These are phyloP conservation scores for Limnothrissa miodon DNA, from an alignment of 2,113 vertebrate species.

Conservation along the genomic window DNA sequence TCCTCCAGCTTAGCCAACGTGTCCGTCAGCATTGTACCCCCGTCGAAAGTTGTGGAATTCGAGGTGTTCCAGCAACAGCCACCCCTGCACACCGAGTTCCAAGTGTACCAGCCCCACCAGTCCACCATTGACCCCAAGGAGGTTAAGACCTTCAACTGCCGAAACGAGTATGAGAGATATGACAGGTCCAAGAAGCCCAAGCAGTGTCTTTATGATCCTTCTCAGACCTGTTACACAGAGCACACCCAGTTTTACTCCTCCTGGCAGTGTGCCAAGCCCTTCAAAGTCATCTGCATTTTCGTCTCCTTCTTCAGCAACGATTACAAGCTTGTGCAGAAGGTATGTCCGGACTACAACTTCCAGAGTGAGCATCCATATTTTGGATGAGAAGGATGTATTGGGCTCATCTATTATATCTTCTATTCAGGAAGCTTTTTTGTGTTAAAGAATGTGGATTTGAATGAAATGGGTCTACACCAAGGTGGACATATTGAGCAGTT, in stretches of 20 bases:
- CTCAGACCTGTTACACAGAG: slow-evolving; percentile 93
- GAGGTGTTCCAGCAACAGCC: slow-evolving; percentile 80
- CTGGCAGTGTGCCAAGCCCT: slow-evolving; percentile 97
- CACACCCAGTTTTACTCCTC: slow-evolving; percentile 94
- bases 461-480: slow-evolving; percentile 22
- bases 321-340: slow-evolving; percentile 98
- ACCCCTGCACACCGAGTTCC: slow-evolving; percentile 79
- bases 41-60: slow-evolving; percentile 88
- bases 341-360: slow-evolving; percentile 98
- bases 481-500: slow-evolving; percentile 20
- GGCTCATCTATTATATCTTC: neutral
- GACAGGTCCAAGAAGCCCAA: slow-evolving; percentile 92
- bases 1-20: slow-evolving; percentile 93
- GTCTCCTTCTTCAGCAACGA: slow-evolving; percentile 98
- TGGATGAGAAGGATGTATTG: slow-evolving; percentile 72
- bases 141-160: slow-evolving; percentile 90
- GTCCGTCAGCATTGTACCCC: slow-evolving; percentile 91
- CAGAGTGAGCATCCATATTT: slow-evolving; percentile 94
- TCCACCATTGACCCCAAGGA: slow-evolving; percentile 84
- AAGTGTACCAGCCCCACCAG: slow-evolving; percentile 76
- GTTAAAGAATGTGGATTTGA: slow-evolving; percentile 30
- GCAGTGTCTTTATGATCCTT: slow-evolving; percentile 92
- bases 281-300: slow-evolving; percentile 99
- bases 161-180: slow-evolving; percentile 95
- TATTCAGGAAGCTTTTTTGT: neutral